phyloP scores from a whole-genome alignment of 2,888 invertebrate genomes.

The Dorcus hopei region DNA sequence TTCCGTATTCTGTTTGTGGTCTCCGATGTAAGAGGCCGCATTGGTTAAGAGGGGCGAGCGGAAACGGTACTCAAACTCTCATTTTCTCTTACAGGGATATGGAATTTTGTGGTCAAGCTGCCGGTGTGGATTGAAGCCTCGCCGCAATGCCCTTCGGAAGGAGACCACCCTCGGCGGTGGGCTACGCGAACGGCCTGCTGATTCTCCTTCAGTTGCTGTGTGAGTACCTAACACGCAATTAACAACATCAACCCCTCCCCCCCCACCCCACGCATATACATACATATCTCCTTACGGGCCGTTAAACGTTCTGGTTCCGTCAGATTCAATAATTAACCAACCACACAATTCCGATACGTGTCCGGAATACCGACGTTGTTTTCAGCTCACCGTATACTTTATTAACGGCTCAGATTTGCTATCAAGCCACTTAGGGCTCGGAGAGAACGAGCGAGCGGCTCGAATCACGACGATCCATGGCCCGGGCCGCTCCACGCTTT shows the following conservation, averaged over 20 bases:
- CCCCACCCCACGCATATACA: no score
- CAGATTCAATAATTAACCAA: slow-evolving; percentile 48
- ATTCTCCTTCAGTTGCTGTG: slow-evolving; percentile 29
- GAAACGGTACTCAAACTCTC: slow-evolving; percentile 21
- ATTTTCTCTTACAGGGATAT: slow-evolving; percentile 44
- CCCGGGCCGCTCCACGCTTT: not conserved
- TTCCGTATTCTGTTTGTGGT: slow-evolving; percentile 46
- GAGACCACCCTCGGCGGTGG: slow-evolving; percentile 29
- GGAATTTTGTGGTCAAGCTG: slow-evolving; percentile 40
- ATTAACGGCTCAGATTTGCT: slow-evolving; percentile 40
- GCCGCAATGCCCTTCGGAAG: slow-evolving; percentile 43
- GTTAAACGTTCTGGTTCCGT: slow-evolving; percentile 26
- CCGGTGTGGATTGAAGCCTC: slow-evolving; percentile 47
- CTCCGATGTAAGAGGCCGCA: slow-evolving; percentile 37
- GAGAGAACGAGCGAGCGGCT: slow-evolving; percentile 5
- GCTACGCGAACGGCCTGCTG: not conserved
- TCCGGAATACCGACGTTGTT: slow-evolving; percentile 42
- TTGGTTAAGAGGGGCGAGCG: slow-evolving; percentile 27
- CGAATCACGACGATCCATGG: not conserved
- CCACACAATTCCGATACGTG: slow-evolving; percentile 49
- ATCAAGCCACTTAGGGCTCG: slow-evolving; percentile 30
- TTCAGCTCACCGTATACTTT: slow-evolving; percentile 34
- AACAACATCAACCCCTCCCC: no score
- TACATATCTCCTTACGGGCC: not conserved
- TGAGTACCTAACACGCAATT: slow-evolving; percentile 20